Evolutionary conservation across 2,888 invertebrate genomes (phyloP).

Genomic region (Oscheius sp.): DNA sequence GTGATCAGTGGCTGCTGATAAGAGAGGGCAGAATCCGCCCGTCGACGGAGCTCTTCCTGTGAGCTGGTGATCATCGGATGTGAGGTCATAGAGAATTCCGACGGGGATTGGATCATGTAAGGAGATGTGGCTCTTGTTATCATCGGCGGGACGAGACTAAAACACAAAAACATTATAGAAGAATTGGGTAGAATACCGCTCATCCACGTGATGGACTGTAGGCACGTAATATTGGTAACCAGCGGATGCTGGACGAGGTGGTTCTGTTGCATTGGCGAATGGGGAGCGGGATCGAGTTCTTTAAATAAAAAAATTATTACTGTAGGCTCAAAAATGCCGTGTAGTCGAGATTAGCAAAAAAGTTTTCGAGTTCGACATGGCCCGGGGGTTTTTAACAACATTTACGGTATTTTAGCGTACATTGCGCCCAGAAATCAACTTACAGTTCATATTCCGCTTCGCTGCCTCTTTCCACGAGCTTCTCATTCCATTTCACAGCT

Average conservation of each 20-base stretch:
- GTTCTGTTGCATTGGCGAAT: conserved; percentile 10
- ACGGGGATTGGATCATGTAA: conserved; percentile 36
- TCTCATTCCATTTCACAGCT: conserved; percentile 53
- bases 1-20: conserved; percentile 3
- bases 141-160: conserved; percentile 22
- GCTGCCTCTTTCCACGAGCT: conserved; percentile 41
- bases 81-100: conserved; percentile 32
- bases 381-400: too few species aligned
- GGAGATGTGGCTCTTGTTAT: conserved; percentile 31
- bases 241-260: conserved; percentile 25
- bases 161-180: background rate
- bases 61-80: conserved; percentile 29
- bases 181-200: conserved; percentile 5
- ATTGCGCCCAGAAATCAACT: too few species aligned
- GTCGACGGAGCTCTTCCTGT: conserved; percentile 21
- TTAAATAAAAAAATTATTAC: background rate
- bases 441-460: conserved; percentile 23
- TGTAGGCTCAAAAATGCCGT: too few species aligned
- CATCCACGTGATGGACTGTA: conserved; percentile 30
- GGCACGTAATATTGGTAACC: conserved; percentile 32
- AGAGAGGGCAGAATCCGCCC: conserved; percentile 16
- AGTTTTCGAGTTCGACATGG: too few species aligned
- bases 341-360: too few species aligned
- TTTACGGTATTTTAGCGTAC: too few species aligned
- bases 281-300: conserved; percentile 24